Conservation (phyloP, 2,888 invertebrate genomes). For the Melanostoma mellinum region DNA sequence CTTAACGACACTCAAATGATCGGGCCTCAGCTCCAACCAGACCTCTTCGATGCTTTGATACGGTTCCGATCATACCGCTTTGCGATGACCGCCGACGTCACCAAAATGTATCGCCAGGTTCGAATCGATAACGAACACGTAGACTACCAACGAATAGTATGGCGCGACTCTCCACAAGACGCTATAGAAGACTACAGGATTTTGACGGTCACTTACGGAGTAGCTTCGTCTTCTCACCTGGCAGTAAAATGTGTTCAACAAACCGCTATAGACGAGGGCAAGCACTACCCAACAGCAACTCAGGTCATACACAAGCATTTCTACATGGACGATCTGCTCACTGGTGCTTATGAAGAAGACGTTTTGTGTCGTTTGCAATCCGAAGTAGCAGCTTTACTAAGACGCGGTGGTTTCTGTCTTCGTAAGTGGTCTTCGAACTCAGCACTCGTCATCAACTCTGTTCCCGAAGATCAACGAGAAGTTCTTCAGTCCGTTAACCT, state of each 20-base stretch:
- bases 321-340: not conserved
- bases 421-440: too few relatives aligned
- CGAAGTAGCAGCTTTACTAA: too few relatives aligned
- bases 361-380: not conserved
- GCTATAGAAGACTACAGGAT: slow-evolving; percentile 13
- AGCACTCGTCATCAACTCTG: too few relatives aligned
- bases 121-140: not conserved
- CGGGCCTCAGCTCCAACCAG: too few relatives aligned
- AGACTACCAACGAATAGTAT: too few relatives aligned
- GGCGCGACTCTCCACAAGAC: too few relatives aligned
- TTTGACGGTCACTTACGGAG: slow-evolving; percentile 13
- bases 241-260: not conserved
- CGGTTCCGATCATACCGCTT: too few relatives aligned
- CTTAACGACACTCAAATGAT: too few relatives aligned
- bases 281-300: not conserved
- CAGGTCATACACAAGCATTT: not conserved
- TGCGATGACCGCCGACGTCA: not conserved
- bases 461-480: too few relatives aligned
- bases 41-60: too few relatives aligned
- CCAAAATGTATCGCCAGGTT: slow-evolving; percentile 1
- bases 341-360: not conserved
- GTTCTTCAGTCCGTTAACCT: too few relatives aligned
- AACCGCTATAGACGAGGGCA: slow-evolving; percentile 3
- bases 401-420: too few relatives aligned
- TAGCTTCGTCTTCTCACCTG: slow-evolving; percentile 9